Conservation (phyloP, 2,113 vertebrate species). For the Leiothrix lutea region DNA sequence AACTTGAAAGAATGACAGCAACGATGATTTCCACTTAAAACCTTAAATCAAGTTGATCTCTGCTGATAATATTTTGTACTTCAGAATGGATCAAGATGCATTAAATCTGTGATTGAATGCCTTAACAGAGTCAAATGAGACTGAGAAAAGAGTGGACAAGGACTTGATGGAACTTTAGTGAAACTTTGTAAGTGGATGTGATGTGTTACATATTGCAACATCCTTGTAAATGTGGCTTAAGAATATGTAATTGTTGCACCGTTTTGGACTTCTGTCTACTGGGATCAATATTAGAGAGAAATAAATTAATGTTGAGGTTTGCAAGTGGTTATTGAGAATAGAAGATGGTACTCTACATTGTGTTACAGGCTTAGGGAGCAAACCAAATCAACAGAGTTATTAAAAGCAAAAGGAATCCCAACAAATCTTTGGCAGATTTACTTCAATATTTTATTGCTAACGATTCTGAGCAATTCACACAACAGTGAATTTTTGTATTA, state of each 20-base stretch:
- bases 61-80: background rate
- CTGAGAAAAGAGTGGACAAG: background rate
- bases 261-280: background rate
- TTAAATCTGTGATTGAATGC: background rate
- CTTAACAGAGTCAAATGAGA: background rate
- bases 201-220: background rate
- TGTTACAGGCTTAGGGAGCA: background rate
- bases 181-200: background rate
- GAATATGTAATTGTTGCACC: background rate
- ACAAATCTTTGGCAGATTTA: background rate
- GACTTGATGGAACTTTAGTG: background rate
- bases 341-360: background rate
- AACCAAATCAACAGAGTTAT: background rate
- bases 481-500: background rate
- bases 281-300: background rate
- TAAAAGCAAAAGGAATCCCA: background rate
- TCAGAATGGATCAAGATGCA: background rate
- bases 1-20: background rate
- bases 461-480: background rate
- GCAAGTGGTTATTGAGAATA: background rate
- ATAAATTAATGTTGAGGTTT: background rate
- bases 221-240: background rate
- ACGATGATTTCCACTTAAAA: background rate
- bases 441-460: background rate
- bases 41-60: background rate